Percentiles rank a stretch among this genome's conserved stretches.
phyloP scores from a whole-genome alignment of 2,888 invertebrate species.

The Cosmia pyralina region DNA sequence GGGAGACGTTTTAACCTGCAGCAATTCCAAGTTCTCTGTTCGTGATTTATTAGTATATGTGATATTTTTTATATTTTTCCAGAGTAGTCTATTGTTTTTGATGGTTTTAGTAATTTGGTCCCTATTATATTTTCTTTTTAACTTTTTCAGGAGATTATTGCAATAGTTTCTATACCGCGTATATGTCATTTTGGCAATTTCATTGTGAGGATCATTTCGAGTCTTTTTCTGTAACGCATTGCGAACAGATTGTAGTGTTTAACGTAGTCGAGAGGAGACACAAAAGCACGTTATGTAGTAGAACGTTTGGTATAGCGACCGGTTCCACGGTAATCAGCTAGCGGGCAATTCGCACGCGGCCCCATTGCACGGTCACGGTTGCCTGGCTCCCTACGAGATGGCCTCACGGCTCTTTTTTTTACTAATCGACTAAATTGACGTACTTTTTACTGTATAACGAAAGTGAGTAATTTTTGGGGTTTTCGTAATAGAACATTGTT shows the following conservation, averaged over 20 bases:
- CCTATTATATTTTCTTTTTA: too few relatives aligned
- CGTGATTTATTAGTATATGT: too few relatives aligned
- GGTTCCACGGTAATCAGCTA: constrained; percentile 60
- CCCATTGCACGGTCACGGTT: constrained; percentile 70
- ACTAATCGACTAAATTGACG: constrained; percentile 58
- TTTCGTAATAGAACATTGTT: constrained; percentile 7
- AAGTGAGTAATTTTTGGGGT: constrained; percentile 31
- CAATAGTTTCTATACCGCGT: too few relatives aligned
- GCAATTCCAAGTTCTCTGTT: too few relatives aligned
- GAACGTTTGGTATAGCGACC: constrained; percentile 61
- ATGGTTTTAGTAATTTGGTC: too few relatives aligned
- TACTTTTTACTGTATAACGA: constrained; percentile 49
- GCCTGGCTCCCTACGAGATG: constrained; percentile 69
- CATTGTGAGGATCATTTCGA: too few relatives aligned
- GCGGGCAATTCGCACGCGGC: constrained; percentile 68
- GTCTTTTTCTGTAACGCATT: too few relatives aligned
- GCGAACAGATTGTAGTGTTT: not conserved
- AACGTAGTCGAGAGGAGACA: not conserved
- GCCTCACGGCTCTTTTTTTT: constrained; percentile 68
- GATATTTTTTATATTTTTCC: too few relatives aligned
- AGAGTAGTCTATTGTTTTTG: too few relatives aligned
- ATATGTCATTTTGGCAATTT: too few relatives aligned
- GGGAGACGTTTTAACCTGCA: too few relatives aligned
- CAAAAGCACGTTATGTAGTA: constrained; percentile 41
- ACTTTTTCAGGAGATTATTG: too few relatives aligned